phyloP scores from a whole-genome alignment of 2,888 invertebrate genomes.

The Escarpia spicata region DNA sequence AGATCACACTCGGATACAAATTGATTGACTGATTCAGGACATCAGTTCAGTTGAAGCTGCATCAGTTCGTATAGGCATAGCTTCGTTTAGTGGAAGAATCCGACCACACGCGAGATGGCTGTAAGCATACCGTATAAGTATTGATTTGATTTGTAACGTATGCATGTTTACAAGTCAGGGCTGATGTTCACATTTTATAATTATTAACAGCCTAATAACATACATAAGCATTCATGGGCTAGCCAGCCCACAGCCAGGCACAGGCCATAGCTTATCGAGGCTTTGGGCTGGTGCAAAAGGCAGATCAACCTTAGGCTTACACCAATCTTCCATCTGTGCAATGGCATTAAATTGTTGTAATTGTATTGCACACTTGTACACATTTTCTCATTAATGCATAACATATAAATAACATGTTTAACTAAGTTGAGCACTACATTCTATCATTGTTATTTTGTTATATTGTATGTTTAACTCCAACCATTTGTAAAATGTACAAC shows the following conservation, averaged over 20 bases:
- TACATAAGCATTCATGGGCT: background rate
- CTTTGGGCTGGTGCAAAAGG: background rate
- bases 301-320: background rate
- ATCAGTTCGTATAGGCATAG: background rate
- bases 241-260: background rate
- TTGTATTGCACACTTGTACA: background rate
- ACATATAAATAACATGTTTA: too few species aligned
- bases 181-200: background rate
- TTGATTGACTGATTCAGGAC: background rate
- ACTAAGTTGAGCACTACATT: background rate
- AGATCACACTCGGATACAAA: background rate
- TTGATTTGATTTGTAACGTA: slow-evolving; percentile 13
- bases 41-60: background rate
- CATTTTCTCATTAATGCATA: background rate
- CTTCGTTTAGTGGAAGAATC: background rate
- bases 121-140: background rate
- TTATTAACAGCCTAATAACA: background rate
- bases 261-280: background rate
- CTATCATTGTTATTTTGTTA: background rate
- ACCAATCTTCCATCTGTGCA: background rate
- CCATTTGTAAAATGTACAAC: too few species aligned
- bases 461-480: background rate
- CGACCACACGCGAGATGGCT: background rate
- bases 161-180: background rate
- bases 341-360: background rate